phyloP scores from a whole-genome alignment of 2,113 vertebrate species.

The Barbus barbus region DNA sequence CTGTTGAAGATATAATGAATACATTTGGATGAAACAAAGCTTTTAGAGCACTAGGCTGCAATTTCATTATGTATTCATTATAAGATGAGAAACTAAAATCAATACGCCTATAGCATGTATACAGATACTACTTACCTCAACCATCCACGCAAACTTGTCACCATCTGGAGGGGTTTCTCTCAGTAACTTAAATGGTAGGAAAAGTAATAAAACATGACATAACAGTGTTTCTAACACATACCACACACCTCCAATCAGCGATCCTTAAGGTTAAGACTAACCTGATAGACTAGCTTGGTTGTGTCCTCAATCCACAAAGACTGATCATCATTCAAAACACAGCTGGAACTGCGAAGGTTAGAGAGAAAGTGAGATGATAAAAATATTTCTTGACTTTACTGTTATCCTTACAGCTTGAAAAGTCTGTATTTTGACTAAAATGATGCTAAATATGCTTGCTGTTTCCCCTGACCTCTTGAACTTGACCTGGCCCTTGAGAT shows the following conservation, averaged over 20 bases:
- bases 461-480: conserved; percentile 90
- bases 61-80: neutral
- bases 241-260: neutral
- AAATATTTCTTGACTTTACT: neutral
- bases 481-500: conserved; percentile 96
- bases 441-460: neutral
- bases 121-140: conserved; percentile 81
- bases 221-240: neutral
- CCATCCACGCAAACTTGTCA: conserved; percentile 92
- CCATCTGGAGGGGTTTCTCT: conserved; percentile 94
- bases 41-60: neutral
- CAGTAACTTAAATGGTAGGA: conserved; percentile 79
- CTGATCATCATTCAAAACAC: conserved; percentile 92
- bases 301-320: conserved; percentile 97
- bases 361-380: neutral
- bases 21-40: too few species aligned
- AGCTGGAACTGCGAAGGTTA: conserved; percentile 82
- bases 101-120: neutral
- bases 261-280: conserved; percentile 64
- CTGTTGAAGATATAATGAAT: conserved; percentile 67
- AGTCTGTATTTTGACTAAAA: neutral
- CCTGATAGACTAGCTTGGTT: conserved; percentile 94
- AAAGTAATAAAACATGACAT: conserved; percentile 6
- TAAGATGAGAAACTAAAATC: neutral
- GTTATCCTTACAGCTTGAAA: neutral